Evolutionary conservation across 1,140 invertebrate species (phyloP), one percentile per base, ranked within the genome.

Genomic region (fruit fly (Drosophila melanogaster)): DNA sequence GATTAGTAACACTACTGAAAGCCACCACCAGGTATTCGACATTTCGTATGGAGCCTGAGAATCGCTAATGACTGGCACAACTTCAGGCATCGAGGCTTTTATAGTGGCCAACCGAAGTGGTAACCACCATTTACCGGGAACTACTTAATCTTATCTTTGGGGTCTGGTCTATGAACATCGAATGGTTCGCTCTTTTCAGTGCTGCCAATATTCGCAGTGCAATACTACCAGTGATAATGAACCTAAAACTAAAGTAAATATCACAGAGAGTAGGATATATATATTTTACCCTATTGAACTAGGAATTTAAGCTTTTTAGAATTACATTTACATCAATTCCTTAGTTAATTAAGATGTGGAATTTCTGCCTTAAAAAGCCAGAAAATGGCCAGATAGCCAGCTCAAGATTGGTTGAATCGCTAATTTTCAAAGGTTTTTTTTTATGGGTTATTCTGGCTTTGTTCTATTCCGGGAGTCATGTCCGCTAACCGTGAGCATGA

Each of bases 401-500:
- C 40, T n/a, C 41, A n/a, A 11, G 41, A 44, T 22, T 12, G 26
- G 40, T 7, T 15, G 4, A 41, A 24, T 56, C 54, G 11, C 15
- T 11, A 12, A 24, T 12, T 26, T 47, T 11, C 8, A 14, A 6
- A 10, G 7, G 33, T 26, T 0, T 11, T 26, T 0, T 11, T 38
- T 38, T 49, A 12, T 44, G 19, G 26, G 38, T 40, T 35, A 30
- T 47, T 49, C 37, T 67, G 24, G 33, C n/a, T 37, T 35, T 35
- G 43, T 24, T 46, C 38, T 77, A 38, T 60, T 51, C 54, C 22
- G 24, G 26, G 35, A 67, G 40, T 61, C 72, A 50, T 50, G 47
- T 50, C 26, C 47, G 53, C 65, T n/a, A 19, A 15, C 54, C 57
- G 50, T 33, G 75, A 61, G 59, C 56, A 54, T 24, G 58, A 74